These are phyloP conservation scores for Bufotes viridis DNA, from an alignment of 2,797 vertebrate genomes.

Conservation along the genomic window DNA sequence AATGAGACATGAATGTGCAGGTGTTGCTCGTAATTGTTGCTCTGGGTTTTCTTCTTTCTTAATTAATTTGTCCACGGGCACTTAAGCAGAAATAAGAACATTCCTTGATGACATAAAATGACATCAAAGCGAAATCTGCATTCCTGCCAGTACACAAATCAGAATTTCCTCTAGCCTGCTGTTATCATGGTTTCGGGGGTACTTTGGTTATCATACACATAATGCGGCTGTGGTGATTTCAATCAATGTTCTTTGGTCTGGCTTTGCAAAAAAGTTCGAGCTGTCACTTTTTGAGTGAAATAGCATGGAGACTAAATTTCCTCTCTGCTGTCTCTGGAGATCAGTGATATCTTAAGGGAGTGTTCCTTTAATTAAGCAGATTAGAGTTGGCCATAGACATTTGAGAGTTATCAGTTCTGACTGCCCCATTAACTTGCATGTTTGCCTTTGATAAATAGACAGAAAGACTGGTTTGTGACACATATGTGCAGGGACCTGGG, in stretches of 20 bases:
- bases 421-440: too few species aligned
- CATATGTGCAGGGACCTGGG: too few species aligned
- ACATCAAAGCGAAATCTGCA: neutral
- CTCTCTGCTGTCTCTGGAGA: neutral
- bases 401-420: too few species aligned
- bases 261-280: neutral
- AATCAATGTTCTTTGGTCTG: neutral
- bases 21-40: constrained; percentile 36
- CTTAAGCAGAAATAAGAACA: neutral
- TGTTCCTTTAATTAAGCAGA: neutral
- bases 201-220: neutral
- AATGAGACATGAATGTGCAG: constrained; percentile 34
- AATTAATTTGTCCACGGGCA: constrained; percentile 24
- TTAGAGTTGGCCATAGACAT: neutral
- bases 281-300: neutral
- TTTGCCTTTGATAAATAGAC: neutral
- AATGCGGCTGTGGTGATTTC: neutral
- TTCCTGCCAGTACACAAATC: neutral
- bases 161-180: neutral
- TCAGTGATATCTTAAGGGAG: neutral
- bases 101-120: neutral
- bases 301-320: neutral
- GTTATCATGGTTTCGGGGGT: neutral
- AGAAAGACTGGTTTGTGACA: too few species aligned
- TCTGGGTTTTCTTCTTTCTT: constrained; percentile 31